Evolutionary conservation across 2,888 invertebrate species (phyloP), one percentile per base, ranked within the genome.

Genomic region (Polydrusus pterygomalis): DNA sequence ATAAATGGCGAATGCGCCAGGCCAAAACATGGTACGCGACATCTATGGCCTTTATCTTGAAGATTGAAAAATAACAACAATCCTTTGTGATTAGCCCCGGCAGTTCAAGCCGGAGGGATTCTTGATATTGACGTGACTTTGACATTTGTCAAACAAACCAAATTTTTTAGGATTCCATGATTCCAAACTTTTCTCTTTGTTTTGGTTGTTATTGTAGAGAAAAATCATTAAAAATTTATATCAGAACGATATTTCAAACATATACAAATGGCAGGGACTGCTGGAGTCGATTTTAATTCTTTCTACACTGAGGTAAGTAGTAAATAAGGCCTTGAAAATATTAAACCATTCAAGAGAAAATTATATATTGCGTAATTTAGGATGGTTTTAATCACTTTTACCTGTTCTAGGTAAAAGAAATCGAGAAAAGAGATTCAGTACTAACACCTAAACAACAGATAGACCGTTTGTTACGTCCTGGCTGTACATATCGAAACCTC

Each of bases 401-500:
- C 30, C 30, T 43, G 25, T 78, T 79, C 8, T 68, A 99, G 98
- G 97, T 99, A 70, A 99, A 99, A 91, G 95, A 97, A 90, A 98
- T 99, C 79, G 99, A 99, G 89, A 96, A 97, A 88, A 91, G 97
- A 82, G 99, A 99, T 89, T 96, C 99, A 6, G 97, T 97, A 63
- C 89, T 99, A 85, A 99, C 99, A 51, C 95, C 98, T 25, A 94
- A 94, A 87, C 98, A 98, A 89, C 99, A 99, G 90, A 97, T 99
- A 82, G 97, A 98, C 80, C 91, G 99, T 83, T 90, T 99, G 77
- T 91, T 98, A 73, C 91, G 99, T 82, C 97, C 99, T 76, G 99
- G 99, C 30, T 97, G 98, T 0, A 98, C 99, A 11, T 99, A 99
- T 89, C 96, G 99, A 88, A 99, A 99, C 90, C 91, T 99, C 80